These are phyloP conservation scores for Cataglyphis hispanica DNA, from an alignment of 1,140 invertebrate species.

Conservation along the genomic window DNA sequence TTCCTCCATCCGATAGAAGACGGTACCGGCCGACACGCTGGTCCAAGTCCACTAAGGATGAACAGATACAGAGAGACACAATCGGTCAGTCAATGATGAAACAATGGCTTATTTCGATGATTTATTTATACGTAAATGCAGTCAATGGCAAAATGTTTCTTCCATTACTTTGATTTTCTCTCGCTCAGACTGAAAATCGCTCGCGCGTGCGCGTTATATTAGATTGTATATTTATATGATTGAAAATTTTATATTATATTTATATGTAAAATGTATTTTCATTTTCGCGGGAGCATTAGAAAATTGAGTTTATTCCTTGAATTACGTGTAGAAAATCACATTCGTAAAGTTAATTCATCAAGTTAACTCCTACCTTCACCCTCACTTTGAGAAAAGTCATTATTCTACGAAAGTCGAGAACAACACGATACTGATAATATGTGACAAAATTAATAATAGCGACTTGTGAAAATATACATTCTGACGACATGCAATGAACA, in stretches of 20 bases:
- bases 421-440: conserved; percentile 30
- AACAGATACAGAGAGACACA: conserved; percentile 84
- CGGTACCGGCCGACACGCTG: conserved; percentile 87
- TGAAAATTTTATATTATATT: not conserved
- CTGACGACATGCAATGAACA: conserved; percentile 61
- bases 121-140: conserved; percentile 34
- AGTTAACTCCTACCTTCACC: conserved; percentile 57
- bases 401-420: conserved; percentile 21
- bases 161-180: not conserved
- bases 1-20: conserved; percentile 87
- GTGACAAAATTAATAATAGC: conserved; percentile 25
- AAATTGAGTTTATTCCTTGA: conserved; percentile 17
- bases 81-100: conserved; percentile 77
- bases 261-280: not conserved
- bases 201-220: not conserved
- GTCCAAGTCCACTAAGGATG: conserved; percentile 86
- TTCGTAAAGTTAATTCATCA: conserved; percentile 6
- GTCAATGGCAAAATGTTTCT: conserved; percentile 46
- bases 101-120: conserved; percentile 31
- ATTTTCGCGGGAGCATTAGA: not conserved
- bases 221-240: not conserved
- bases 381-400: conserved; percentile 41
- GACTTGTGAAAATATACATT: conserved; percentile 38
- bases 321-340: conserved; percentile 1
- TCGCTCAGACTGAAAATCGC: not conserved